These are phyloP conservation scores for Archilochus colubris DNA, from an alignment of 2,113 vertebrate species.

Conservation along the genomic window DNA sequence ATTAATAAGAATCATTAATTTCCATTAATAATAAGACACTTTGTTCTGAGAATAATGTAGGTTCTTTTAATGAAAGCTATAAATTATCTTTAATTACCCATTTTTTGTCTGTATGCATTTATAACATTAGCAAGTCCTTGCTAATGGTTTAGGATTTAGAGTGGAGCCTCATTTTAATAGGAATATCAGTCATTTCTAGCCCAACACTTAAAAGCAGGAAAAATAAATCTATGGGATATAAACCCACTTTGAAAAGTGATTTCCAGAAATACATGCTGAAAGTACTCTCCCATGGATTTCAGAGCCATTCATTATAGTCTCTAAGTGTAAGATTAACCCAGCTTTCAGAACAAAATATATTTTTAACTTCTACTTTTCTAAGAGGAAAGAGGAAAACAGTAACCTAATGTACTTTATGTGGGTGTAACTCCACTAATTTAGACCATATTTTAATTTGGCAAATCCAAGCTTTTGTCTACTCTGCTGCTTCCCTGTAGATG, in stretches of 20 bases:
- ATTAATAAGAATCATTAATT: constrained; percentile 39
- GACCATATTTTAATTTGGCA: background rate
- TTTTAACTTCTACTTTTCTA: background rate
- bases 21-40: constrained; percentile 31
- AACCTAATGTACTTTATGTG: background rate
- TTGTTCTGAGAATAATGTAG: background rate
- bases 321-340: background rate
- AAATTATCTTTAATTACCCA: constrained; percentile 24
- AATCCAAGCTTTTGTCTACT: background rate
- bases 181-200: constrained; percentile 7
- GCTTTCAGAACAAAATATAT: background rate
- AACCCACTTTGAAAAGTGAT: constrained; percentile 48
- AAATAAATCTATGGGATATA: constrained; percentile 45
- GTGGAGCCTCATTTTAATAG: background rate
- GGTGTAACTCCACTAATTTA: background rate
- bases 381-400: background rate
- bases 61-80: constrained; percentile 44
- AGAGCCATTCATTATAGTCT: background rate
- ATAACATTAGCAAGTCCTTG: background rate
- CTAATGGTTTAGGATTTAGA: background rate
- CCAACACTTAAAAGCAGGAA: constrained; percentile 53
- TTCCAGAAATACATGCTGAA: constrained; percentile 37
- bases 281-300: background rate
- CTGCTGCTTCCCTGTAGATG: constrained; percentile 3
- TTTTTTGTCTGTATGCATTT: constrained; percentile 1